Evolutionary conservation across 2,888 invertebrate genomes (phyloP), one percentile per base, ranked within the genome.

Genomic region (Drosophila nr. perissopoda): DNA sequence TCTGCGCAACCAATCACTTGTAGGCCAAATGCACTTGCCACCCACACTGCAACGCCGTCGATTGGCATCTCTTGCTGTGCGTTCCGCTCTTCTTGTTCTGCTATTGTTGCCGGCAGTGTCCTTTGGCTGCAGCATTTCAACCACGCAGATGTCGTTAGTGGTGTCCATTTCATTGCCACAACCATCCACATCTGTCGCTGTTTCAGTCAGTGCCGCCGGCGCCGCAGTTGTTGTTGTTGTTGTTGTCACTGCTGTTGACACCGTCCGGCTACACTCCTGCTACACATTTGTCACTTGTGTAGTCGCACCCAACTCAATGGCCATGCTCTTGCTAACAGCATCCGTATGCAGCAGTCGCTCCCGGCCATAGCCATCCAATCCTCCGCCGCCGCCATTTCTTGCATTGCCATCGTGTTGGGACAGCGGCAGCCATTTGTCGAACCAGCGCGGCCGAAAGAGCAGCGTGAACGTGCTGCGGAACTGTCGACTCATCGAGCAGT

Each of bases 401-500:
- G n/a, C 82, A 4, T 83, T 81, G 58, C 71, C 80, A 18, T 93
- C 93, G 33, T 92, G 91, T 79, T 92, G 93, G 3, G 92, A 91
- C 18, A 93, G 86, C 36, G 93, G 93, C 76, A 93, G 64, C 93
- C 93, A 93, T 78, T 89, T 91, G 80, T 94, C 93, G 48, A 95
- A 83, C 80, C 95, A 93, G 74, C 95, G 93, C 74, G 96, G 96
- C 58, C 95, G 94, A 91, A 98, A 98, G 59, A 98, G 94, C 79
- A 96, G 94, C 48, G 95, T 95, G 91, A 97, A 97, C 4, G 97
- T 97, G 76, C 94, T 95, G 16, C 98, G 95, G 93, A 98, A 98
- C 94, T 98, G 98, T 29, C 97, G 95, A 81, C 97, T 98, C 98
- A 98, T 98, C 83, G 97, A 96, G 94, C 98, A 98, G 94, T 98